Percentiles rank a stretch among this genome's conserved stretches.
These are phyloP conservation scores for Sus cebifrons DNA, from an alignment of 2,797 vertebrate species.

Conservation along the genomic window DNA sequence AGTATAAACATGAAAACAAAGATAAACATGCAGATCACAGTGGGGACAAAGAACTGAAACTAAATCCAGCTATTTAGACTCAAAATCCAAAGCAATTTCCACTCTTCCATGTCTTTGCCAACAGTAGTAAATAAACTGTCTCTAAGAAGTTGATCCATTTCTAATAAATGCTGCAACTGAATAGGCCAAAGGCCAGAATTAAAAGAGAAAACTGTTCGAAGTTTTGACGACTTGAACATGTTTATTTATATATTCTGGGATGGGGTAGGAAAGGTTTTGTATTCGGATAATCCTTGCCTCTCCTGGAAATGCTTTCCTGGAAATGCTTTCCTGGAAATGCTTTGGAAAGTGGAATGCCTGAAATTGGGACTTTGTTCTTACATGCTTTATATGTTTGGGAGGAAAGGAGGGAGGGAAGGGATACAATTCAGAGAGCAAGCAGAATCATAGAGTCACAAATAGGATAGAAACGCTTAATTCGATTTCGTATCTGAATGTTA, in stretches of 20 bases:
- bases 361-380: constrained; percentile 24
- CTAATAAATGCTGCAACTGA: neutral
- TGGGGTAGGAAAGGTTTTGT: neutral
- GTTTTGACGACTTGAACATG: neutral
- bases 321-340: neutral
- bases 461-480: constrained; percentile 15
- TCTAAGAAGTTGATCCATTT: neutral
- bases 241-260: neutral
- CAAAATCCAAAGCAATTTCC: neutral
- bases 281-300: neutral
- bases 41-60: constrained; percentile 6
- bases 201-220: neutral
- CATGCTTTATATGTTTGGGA: constrained; percentile 14
- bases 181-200: neutral
- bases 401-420: neutral
- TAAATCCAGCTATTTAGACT: neutral
- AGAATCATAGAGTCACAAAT: constrained; percentile 30
- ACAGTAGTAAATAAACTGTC: neutral
- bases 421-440: neutral
- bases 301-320: no score
- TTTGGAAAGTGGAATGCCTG: constrained; percentile 34
- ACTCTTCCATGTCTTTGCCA: neutral
- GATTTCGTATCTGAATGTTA: constrained; percentile 40
- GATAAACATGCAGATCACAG: neutral
- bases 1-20: neutral